These are phyloP conservation scores for Darevskia mixta DNA, from an alignment of 2,797 vertebrate species.

Conservation along the genomic window DNA sequence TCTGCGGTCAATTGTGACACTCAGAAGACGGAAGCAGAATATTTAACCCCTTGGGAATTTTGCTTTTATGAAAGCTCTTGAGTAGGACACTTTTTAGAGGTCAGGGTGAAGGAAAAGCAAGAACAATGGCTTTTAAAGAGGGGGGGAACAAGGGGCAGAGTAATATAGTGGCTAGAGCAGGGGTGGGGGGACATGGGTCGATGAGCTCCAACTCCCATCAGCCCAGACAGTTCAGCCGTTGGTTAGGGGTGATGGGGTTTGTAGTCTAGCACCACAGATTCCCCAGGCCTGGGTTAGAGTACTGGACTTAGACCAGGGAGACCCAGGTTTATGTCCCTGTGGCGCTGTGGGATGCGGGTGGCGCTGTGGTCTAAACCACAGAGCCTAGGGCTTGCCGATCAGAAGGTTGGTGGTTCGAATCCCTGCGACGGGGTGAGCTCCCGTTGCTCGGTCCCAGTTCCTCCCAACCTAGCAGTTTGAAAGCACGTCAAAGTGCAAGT, in stretches of 20 bases:
- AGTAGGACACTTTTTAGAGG: no score
- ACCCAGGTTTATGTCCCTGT: background rate
- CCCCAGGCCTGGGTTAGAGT: background rate
- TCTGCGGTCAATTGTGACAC: no score
- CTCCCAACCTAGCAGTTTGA: no score
- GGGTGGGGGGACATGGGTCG: accelerated
- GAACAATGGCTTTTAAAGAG: background rate
- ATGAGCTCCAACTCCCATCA: background rate
- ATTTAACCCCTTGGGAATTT: background rate
- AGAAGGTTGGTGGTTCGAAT: no score
- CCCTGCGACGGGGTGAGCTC: no score
- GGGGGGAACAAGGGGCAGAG: no score
- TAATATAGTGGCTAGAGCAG: background rate
- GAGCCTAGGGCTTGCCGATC: no score
- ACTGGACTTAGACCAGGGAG: no score
- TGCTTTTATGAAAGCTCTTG: background rate
- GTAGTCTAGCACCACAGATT: background rate
- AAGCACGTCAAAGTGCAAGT: no score
- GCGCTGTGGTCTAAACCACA: no score
- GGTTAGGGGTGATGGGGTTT: background rate
- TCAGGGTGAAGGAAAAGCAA: background rate
- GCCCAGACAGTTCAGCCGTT: background rate
- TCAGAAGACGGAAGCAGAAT: background rate
- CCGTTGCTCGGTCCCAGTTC: no score
- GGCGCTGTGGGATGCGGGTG: background rate